Base-by-base conservation (phyloP, 2,113 vertebrate species). In the Oriolus oriolus region DNA sequence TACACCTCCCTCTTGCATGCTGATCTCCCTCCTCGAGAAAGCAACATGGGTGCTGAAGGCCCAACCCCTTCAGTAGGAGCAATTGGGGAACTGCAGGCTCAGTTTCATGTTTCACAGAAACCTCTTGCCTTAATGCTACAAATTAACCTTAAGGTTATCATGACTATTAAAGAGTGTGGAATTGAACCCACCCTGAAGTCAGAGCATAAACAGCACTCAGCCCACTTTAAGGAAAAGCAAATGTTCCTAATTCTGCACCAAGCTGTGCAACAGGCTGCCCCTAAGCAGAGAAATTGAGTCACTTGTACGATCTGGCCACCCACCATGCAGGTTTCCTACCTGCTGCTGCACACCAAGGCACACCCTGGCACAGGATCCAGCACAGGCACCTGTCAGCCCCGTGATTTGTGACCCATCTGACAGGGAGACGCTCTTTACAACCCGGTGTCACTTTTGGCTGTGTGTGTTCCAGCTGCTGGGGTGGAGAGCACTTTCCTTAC, bases 261-360 rank as follows among this genome's bases (percentile, higher is more conserved):
- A 60, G 50, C 7, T 69, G 33, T 61, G 74, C 75, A 45, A 44
- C 14, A 83, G 71, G 71, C 54, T 83, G 63, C n/a, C 83, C 49
- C 74, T 27, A 37, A 76, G 88, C 86, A 69, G 91, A 90, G 80
- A 87, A 92, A 39, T 39, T 23, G 28, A 95, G 91, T 94, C 97
- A 97, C 98, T 97, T 98, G 97, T 87, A 96, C 97, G 95, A 97
- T 79, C 80, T 95, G 98, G 98, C 98, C 98, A 98, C 98, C 97
- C 98, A 98, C 89, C 87, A 90, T 3, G 70, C 89, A 91, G 78
- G 90, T 95, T 79, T 84, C 84, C 95, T 96, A 98, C 96, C 96
- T 97, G 96, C 89, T 93, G 83, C 90, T 87, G 81, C 78, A 39
- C 84, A 64, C 77, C 56, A 54, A 76, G 87, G 94, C 93, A 92